Percentiles rank a stretch among this genome's conserved stretches.
phyloP scores from a whole-genome alignment of 1,140 invertebrate genomes.

The Drosophila busckii region DNA sequence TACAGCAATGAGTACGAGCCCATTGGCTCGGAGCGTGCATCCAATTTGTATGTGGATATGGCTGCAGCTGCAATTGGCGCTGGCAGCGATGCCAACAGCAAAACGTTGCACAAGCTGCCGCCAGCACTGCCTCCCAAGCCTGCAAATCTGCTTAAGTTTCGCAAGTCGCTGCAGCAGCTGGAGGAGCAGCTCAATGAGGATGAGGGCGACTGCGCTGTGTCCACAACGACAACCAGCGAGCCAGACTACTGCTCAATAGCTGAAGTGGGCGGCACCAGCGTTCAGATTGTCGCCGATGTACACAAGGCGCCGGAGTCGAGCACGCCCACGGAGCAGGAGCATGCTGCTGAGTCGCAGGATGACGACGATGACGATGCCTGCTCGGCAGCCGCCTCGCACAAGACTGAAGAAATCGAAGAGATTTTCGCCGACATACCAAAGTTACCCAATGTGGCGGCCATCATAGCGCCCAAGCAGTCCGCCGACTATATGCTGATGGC shows the following conservation, averaged over 20 bases:
- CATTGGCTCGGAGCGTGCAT: constrained; percentile 75
- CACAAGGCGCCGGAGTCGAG: constrained; percentile 57
- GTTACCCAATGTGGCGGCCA: constrained; percentile 81
- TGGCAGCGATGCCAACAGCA: neutral
- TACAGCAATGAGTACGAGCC: constrained; percentile 81
- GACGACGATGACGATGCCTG: constrained; percentile 33
- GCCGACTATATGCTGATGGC: constrained; percentile 52
- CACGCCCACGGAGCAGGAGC: constrained; percentile 33
- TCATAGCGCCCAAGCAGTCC: constrained; percentile 79
- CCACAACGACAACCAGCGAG: constrained; percentile 63
- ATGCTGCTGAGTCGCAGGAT: constrained; percentile 20
- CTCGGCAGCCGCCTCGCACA: constrained; percentile 43
- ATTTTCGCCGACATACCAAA: constrained; percentile 80
- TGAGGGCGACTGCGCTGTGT: constrained; percentile 22
- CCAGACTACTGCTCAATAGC: constrained; percentile 81
- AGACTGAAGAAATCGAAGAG: constrained; percentile 75
- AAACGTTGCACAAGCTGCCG: constrained; percentile 38
- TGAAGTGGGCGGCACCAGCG: constrained; percentile 71
- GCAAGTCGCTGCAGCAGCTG: constrained; percentile 58
- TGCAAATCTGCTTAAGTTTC: constrained; percentile 79
- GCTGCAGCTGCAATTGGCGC: constrained; percentile 24
- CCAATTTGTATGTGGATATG: constrained; percentile 80
- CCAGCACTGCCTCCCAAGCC: constrained; percentile 84
- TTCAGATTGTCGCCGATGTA: constrained; percentile 68
- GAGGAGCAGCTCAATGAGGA: constrained; percentile 43